Percentiles rank a stretch among this genome's conserved stretches.
Evolutionary conservation across 1,140 invertebrate genomes (phyloP).

Genomic region (Bathynomus jamesi): DNA sequence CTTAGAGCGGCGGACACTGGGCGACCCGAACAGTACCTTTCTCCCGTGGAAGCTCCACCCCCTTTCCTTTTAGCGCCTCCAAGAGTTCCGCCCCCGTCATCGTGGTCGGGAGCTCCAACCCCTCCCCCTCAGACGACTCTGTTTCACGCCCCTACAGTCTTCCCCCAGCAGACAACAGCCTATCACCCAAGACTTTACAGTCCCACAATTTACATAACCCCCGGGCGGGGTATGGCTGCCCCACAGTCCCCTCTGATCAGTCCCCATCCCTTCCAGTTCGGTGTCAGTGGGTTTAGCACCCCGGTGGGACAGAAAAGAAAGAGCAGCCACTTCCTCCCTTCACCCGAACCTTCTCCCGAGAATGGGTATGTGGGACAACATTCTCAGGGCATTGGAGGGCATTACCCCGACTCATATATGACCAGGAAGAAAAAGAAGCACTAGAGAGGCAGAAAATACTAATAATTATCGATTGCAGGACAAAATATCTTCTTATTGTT

Average conservation of each 20-base stretch:
- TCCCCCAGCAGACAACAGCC: neutral
- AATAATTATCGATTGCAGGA: neutral
- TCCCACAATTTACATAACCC: constrained; percentile 26
- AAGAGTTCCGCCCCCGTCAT: constrained; percentile 13
- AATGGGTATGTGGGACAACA: constrained; percentile 50
- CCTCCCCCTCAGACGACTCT: constrained; percentile 7
- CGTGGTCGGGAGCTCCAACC: constrained; percentile 15
- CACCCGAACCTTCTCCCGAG: constrained; percentile 50
- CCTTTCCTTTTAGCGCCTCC: constrained; percentile 1
- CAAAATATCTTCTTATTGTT: neutral
- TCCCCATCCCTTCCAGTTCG: constrained; percentile 16
- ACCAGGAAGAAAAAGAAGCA: constrained; percentile 41
- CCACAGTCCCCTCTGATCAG: constrained; percentile 11
- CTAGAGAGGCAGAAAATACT: neutral
- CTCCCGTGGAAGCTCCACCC: neutral
- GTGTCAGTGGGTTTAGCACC: constrained; percentile 33
- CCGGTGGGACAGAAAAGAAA: constrained; percentile 49
- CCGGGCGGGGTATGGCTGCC: constrained; percentile 13
- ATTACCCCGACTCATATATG: constrained; percentile 52
- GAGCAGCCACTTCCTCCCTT: constrained; percentile 46
- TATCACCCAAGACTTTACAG: neutral
- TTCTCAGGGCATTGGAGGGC: constrained; percentile 52
- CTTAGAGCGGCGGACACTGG: neutral
- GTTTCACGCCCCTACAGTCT: neutral
- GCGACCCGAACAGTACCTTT: neutral